Percentiles rank a stretch among this genome's conserved stretches.
These are phyloP conservation scores for Lepus timidus DNA, from an alignment of 2,113 vertebrate species.

Conservation along the genomic window DNA sequence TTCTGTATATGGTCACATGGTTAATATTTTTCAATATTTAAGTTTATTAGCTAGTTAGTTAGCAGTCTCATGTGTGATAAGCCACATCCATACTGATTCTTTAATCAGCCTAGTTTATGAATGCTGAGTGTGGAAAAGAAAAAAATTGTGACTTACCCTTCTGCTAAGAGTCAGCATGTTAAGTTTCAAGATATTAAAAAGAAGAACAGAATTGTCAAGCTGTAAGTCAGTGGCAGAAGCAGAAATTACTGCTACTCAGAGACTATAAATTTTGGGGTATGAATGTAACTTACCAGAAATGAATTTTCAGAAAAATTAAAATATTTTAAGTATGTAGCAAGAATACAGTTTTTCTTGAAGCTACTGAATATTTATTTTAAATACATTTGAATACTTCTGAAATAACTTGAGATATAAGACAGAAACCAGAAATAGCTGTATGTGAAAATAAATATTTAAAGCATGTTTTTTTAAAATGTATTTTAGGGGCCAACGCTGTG, in stretches of 20 bases:
- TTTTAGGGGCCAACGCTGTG: too few relatives aligned
- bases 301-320: slow-evolving; percentile 77
- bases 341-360: slow-evolving; percentile 43
- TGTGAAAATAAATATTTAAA: background rate
- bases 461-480: background rate
- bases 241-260: slow-evolving; percentile 66
- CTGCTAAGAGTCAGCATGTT: slow-evolving; percentile 43
- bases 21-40: slow-evolving; percentile 46
- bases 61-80: background rate
- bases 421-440: background rate
- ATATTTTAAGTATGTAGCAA: slow-evolving; percentile 65
- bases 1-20: slow-evolving; percentile 18
- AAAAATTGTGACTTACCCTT: slow-evolving; percentile 53
- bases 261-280: slow-evolving; percentile 72
- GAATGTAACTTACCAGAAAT: slow-evolving; percentile 74
- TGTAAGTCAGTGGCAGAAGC: slow-evolving; percentile 60
- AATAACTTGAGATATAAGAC: background rate
- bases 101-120: slow-evolving; percentile 54
- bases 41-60: background rate
- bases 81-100: background rate
- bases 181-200: slow-evolving; percentile 67
- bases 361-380: slow-evolving; percentile 65
- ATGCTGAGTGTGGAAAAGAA: slow-evolving; percentile 47
- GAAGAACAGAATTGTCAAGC: slow-evolving; percentile 46
- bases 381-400: slow-evolving; percentile 39